Percentiles rank a stretch among this genome's conserved stretches.
Evolutionary conservation across 2,888 invertebrate genomes (phyloP).

Genomic region (Atrina japonica): DNA sequence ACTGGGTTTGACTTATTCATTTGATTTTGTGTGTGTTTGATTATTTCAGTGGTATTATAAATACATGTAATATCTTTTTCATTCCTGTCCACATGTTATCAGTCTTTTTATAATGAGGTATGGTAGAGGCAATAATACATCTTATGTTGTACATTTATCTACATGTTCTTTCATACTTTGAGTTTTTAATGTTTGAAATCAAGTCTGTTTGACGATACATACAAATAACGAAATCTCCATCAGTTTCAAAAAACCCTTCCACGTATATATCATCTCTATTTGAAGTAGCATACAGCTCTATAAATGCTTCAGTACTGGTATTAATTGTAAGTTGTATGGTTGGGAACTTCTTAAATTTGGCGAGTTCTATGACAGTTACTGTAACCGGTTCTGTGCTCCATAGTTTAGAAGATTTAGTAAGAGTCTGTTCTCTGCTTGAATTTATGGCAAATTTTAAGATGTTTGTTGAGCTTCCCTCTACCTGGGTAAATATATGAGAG

Average conservation of each 20-base stretch:
- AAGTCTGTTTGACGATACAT: background rate
- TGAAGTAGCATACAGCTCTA: constrained; percentile 1
- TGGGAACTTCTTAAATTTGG: constrained; percentile 19
- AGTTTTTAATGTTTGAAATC: background rate
- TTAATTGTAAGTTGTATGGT: constrained; percentile 1
- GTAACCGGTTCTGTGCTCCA: constrained; percentile 15
- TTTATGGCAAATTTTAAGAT: constrained; percentile 14
- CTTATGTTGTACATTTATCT: background rate
- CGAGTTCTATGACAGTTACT: background rate
- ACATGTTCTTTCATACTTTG: no score
- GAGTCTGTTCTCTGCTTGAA: constrained; percentile 38
- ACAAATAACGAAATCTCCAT: constrained; percentile 26
- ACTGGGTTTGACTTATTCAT: no score
- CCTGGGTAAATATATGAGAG: background rate
- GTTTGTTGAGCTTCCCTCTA: constrained; percentile 1
- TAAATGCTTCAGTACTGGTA: background rate
- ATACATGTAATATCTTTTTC: no score
- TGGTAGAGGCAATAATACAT: background rate
- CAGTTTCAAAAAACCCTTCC: constrained; percentile 6
- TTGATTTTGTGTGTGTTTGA: no score
- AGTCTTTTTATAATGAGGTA: no score
- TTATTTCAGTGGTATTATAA: no score
- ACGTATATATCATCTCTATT: background rate
- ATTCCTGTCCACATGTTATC: no score
- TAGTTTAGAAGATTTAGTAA: constrained; percentile 37